phyloP scores from a whole-genome alignment of 64 coral and sea anemone genomes.

The Montipora efflorescens region DNA sequence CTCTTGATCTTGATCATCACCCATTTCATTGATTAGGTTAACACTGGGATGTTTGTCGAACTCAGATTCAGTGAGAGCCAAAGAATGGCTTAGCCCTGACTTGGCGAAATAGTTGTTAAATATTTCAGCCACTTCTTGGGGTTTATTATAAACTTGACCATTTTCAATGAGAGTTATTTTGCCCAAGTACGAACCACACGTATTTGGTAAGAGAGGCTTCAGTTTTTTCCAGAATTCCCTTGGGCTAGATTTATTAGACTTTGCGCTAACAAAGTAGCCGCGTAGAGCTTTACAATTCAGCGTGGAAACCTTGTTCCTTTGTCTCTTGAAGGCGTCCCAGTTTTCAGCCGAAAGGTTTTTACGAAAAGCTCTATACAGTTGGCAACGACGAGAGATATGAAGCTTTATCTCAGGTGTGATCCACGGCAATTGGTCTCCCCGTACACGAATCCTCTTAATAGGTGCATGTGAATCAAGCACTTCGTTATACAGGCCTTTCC shows the following conservation, averaged over 20 bases:
- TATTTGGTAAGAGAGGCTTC: constrained; percentile 73
- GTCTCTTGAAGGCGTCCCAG: too few relatives aligned
- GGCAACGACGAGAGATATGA: too few relatives aligned
- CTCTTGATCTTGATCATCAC: background rate
- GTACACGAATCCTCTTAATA: background rate
- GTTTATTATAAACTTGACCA: too few relatives aligned
- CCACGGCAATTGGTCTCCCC: too few relatives aligned
- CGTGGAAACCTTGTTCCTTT: constrained; percentile 4
- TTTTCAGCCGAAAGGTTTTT: too few relatives aligned
- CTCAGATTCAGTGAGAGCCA: too few relatives aligned
- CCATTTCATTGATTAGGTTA: constrained; percentile 15
- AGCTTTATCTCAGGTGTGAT: too few relatives aligned
- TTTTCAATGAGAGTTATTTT: background rate
- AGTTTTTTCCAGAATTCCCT: constrained; percentile 70
- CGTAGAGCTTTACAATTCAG: constrained; percentile 52
- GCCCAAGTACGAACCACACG: background rate
- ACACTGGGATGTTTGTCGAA: constrained; percentile 51
- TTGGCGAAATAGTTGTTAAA: too few relatives aligned
- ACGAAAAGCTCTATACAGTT: too few relatives aligned
- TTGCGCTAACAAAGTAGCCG: constrained; percentile 27
- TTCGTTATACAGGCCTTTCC: constrained; percentile 53
- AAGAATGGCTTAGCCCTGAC: too few relatives aligned
- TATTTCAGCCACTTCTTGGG: too few relatives aligned
- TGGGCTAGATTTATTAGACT: constrained; percentile 10
- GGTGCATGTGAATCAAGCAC: constrained; percentile 55